Base-by-base conservation (phyloP, 1,140 invertebrate species). In the Glossosoma conforme region DNA sequence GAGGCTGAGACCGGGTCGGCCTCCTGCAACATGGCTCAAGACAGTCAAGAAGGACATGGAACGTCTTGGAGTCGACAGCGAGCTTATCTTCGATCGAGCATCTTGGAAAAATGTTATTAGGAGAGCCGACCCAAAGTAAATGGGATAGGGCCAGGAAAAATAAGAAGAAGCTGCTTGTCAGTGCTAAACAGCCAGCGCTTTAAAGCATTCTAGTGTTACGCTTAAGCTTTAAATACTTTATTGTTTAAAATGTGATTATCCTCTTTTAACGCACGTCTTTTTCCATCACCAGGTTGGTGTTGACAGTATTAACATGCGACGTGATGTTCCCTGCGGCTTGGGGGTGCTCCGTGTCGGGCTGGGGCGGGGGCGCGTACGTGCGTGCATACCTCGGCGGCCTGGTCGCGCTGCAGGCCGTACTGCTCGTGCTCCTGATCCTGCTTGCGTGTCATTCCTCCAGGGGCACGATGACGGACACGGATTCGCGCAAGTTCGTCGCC, bases 381-480 rank as follows among this genome's bases (percentile, higher is more conserved):
- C 70, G 84, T 28, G 72, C 78, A 18, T 87, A 85, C 60, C 69
- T 86, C 6, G 72, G 79, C 42, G 84, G 83, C 14, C 81, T 83
- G 60, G 60, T 84, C 54, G 65, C 73, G 0, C 72, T 86, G 38
- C 77, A 86, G 28, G 71, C 72, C 3, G 61, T 75, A 10, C 72
- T 82, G 5, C 77, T 82, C 54, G 60, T 85, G 42, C 67, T 86
- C 2, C 65, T 85, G 48, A 72, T 80, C 11, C 70, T 78, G n/a
- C 73, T 86, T 49, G 81, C 84, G 4, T 83, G 80, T 64, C 75
- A 84, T 24, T 86, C 84, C 44, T 78, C 83, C 1, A 75, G 78
- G 54, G 85, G 85, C 14, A 79, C 81, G 33, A 86, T 87, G 48
- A 81, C 81, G n/a, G 82, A 86, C 56, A 78, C 80, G 32, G 75